A percentile compares a stretch with the other conserved stretches of the same genome.
Evolutionary conservation across 2,113 vertebrate genomes (phyloP).

Genomic region (Orthonyx spaldingii): DNA sequence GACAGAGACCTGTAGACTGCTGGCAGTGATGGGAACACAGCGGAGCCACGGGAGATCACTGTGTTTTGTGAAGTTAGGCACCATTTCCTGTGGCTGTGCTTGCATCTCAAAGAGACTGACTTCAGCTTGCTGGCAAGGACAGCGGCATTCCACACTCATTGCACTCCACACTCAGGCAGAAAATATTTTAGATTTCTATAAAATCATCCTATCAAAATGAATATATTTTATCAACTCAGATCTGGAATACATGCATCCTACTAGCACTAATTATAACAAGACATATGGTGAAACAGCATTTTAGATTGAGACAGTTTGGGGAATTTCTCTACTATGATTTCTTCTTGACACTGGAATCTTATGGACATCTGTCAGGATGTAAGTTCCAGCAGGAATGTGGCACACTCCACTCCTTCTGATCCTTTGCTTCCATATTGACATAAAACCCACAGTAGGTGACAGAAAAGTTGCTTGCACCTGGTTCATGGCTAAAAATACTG

Average conservation of each 20-base stretch:
- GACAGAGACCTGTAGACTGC: not conserved
- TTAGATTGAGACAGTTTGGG: constrained; percentile 47
- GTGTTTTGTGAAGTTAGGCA: not conserved
- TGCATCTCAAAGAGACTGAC: not conserved
- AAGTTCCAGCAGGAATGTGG: constrained; percentile 38
- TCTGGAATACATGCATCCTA: constrained; percentile 42
- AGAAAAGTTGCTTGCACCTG: constrained; percentile 48
- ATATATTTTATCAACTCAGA: constrained; percentile 55
- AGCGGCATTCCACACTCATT: constrained; percentile 3
- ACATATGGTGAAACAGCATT: constrained; percentile 52
- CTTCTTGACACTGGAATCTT: constrained; percentile 38
- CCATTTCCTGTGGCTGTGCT: not conserved
- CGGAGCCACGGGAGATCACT: not conserved
- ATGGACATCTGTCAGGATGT: constrained; percentile 43
- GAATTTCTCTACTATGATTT: constrained; percentile 53
- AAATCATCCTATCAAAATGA: constrained; percentile 46
- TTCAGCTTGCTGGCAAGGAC: constrained; percentile 20
- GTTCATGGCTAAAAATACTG: constrained; percentile 30
- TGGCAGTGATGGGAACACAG: not conserved
- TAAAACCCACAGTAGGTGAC: constrained; percentile 41
- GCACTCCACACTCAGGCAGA: constrained; percentile 27
- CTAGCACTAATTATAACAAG: constrained; percentile 27
- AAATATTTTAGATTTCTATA: constrained; percentile 58
- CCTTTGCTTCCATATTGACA: constrained; percentile 27
- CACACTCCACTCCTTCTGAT: constrained; percentile 11